phyloP scores from a whole-genome alignment of 1,140 invertebrate genomes.

The Bombus superbus region DNA sequence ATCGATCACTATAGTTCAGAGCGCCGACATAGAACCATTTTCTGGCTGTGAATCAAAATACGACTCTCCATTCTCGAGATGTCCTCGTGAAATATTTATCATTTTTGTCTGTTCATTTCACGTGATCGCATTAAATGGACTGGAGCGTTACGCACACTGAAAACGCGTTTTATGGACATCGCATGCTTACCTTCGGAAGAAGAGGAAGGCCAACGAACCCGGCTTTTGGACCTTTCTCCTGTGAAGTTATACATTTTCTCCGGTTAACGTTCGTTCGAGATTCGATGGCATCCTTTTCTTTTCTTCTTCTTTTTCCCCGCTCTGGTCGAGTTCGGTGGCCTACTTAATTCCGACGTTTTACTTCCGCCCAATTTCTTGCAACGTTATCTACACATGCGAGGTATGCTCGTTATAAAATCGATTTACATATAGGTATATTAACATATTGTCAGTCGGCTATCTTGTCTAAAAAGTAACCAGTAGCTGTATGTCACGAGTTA shows the following conservation, averaged over 20 bases:
- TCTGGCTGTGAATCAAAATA: neutral
- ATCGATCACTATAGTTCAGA: neutral
- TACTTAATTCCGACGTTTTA: conserved; percentile 28
- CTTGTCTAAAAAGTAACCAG: neutral
- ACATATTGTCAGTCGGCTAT: neutral
- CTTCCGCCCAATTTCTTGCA: neutral
- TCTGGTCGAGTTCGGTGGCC: conserved; percentile 17
- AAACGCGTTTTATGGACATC: neutral
- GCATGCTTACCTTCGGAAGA: neutral
- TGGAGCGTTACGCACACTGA: neutral
- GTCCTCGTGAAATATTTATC: neutral
- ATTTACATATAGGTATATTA: neutral
- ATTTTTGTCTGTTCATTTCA: neutral
- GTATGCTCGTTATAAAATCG: neutral
- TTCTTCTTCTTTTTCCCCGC: neutral
- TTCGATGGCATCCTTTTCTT: conserved; percentile 27
- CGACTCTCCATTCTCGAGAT: neutral
- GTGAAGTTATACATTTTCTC: conserved; percentile 22
- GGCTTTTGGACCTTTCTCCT: conserved; percentile 51
- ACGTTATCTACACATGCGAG: neutral
- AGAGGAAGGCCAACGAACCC: conserved; percentile 39
- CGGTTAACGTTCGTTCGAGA: conserved; percentile 25
- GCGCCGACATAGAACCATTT: neutral
- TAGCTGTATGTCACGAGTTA: no score
- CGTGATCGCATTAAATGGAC: conserved; percentile 4